phyloP scores from a whole-genome alignment of 2,797 vertebrate genomes.

The Enteromius anoplus region DNA sequence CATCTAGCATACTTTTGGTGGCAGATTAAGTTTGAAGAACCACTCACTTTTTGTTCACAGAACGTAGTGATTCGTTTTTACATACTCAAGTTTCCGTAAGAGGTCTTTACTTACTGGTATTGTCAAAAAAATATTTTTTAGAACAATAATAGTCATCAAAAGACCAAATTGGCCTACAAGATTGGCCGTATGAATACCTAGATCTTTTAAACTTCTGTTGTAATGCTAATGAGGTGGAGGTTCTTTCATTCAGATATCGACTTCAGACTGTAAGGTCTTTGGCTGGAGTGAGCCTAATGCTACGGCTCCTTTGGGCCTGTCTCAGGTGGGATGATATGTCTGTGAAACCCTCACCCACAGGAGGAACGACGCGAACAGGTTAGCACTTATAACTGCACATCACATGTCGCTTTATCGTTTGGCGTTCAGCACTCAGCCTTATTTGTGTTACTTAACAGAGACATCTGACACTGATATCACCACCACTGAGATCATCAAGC shows the following conservation, averaged over 20 bases:
- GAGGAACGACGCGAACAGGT: slow-evolving; percentile 93
- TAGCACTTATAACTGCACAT: not conserved
- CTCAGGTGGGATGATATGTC: slow-evolving; percentile 98
- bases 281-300: slow-evolving; percentile 95
- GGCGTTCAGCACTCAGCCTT: not conserved
- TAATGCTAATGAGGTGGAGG: not conserved
- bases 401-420: not conserved
- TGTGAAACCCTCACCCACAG: slow-evolving; percentile 88
- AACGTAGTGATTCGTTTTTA: not conserved
- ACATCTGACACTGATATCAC: slow-evolving; percentile 94
- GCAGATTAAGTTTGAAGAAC: not conserved
- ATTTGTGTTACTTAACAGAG: slow-evolving; percentile 76
- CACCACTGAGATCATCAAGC: slow-evolving; percentile 96
- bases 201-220: not conserved
- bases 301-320: slow-evolving; percentile 93
- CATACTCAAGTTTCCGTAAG: not conserved
- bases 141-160: not conserved
- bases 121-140: not conserved
- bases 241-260: slow-evolving; percentile 82
- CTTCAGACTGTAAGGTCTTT: slow-evolving; percentile 95
- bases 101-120: not conserved
- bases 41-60: not conserved
- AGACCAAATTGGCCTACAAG: not conserved
- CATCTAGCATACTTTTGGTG: not conserved
- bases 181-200: not conserved